Evolutionary conservation across 2,113 vertebrate genomes (phyloP).

Genomic region (Periophthalmodon schlosseri): DNA sequence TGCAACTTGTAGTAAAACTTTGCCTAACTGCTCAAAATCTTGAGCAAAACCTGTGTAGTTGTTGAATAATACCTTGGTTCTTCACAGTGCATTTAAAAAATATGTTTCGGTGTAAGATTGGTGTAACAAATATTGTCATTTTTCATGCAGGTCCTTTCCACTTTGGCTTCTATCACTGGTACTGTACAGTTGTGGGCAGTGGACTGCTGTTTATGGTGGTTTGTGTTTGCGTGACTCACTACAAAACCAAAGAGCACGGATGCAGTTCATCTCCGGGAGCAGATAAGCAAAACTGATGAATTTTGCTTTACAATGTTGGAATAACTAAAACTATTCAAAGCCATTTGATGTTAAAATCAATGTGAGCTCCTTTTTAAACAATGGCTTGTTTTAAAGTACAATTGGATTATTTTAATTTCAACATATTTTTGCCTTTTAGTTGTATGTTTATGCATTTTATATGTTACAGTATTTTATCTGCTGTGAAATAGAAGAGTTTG

Average conservation of each 20-base stretch:
- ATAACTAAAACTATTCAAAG: too few species aligned
- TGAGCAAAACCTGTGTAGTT: background rate
- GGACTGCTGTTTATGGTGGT: slow-evolving; percentile 22
- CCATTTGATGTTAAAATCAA: too few species aligned
- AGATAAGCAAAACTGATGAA: background rate
- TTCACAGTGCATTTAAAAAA: background rate
- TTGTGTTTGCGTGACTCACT: slow-evolving; percentile 29
- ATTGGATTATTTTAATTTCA: background rate
- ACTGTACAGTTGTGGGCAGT: background rate
- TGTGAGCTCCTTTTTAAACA: too few species aligned
- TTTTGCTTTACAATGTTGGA: too few species aligned
- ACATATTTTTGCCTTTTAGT: too few species aligned
- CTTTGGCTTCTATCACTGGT: slow-evolving; percentile 1
- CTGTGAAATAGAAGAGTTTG: too few species aligned
- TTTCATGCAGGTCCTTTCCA: background rate
- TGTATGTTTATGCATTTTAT: too few species aligned
- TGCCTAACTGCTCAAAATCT: too few species aligned
- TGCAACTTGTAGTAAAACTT: too few species aligned
- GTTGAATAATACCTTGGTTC: background rate
- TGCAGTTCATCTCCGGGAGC: background rate
- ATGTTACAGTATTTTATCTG: too few species aligned
- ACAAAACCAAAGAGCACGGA: background rate
- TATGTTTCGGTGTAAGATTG: background rate
- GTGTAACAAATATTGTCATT: background rate
- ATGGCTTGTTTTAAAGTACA: background rate